Conservation (phyloP, 2,797 vertebrate genomes). For the Brachyalestes nurse region DNA sequence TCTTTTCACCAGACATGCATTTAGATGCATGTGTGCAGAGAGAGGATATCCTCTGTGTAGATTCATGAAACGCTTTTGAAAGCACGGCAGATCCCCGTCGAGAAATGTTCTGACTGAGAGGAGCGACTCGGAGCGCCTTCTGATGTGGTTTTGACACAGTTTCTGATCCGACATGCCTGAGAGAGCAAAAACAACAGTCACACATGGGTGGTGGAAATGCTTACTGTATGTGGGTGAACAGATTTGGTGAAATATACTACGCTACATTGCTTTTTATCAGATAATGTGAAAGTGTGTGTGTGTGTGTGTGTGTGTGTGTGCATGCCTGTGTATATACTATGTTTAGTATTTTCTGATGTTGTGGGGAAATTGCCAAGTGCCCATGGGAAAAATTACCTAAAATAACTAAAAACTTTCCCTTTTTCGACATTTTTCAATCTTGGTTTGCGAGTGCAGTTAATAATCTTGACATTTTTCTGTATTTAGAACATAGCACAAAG, state of each 20-base stretch:
- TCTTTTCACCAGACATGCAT: conserved; percentile 7
- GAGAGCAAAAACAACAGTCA: conserved; percentile 24
- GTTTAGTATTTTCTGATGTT: background rate
- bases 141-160: conserved; percentile 38
- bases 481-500: too few relatives aligned
- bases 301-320: background rate
- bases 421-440: background rate
- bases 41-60: conserved; percentile 14
- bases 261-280: conserved; percentile 23
- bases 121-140: background rate
- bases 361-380: background rate
- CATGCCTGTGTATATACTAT: background rate
- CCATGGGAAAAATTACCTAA: background rate
- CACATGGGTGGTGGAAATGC: conserved; percentile 10
- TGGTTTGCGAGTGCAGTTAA: background rate
- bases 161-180: conserved; percentile 20
- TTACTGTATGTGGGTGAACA: conserved; percentile 24
- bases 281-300: background rate
- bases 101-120: conserved; percentile 11
- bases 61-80: conserved; percentile 24
- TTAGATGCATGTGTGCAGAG: background rate
- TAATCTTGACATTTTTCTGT: background rate
- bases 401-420: background rate
- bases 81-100: background rate
- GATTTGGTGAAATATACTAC: conserved; percentile 18